Evolutionary conservation across 2,888 invertebrate species (phyloP).

Genomic region (Parnassius smintheus): DNA sequence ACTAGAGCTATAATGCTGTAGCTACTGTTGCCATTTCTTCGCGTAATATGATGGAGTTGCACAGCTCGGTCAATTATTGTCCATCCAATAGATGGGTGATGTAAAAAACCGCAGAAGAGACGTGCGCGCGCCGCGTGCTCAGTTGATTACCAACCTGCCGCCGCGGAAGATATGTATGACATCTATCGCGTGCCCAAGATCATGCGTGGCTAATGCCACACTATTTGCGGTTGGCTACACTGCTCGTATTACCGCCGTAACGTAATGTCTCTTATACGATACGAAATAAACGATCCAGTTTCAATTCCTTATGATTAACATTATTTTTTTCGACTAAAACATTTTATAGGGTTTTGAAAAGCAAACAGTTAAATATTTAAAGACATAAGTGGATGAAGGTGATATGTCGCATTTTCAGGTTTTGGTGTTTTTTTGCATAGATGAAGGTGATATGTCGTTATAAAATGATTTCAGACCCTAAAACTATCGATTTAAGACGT

Average conservation of each 20-base stretch:
- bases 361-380: neutral
- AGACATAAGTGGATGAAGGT: no score
- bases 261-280: slow-evolving; percentile 18
- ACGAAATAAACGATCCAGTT: slow-evolving; percentile 13
- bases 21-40: slow-evolving; percentile 48
- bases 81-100: slow-evolving; percentile 50
- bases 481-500: no score
- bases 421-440: no score
- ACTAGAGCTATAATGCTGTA: slow-evolving; percentile 35
- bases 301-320: slow-evolving; percentile 9
- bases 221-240: slow-evolving; percentile 66
- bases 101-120: slow-evolving; percentile 59
- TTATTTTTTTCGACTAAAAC: neutral
- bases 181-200: slow-evolving; percentile 57
- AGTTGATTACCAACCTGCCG: slow-evolving; percentile 35
- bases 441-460: no score
- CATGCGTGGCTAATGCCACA: slow-evolving; percentile 54
- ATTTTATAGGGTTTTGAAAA: neutral
- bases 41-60: slow-evolving; percentile 38
- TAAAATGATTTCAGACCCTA: no score
- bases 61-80: slow-evolving; percentile 45
- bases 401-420: no score
- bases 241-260: slow-evolving; percentile 34
- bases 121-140: slow-evolving; percentile 42
- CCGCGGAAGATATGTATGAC: slow-evolving; percentile 38